Evolutionary conservation across 2,888 invertebrate genomes (phyloP), one percentile per base, ranked within the genome.

Genomic region (Mongoloraphidia duomilia): DNA sequence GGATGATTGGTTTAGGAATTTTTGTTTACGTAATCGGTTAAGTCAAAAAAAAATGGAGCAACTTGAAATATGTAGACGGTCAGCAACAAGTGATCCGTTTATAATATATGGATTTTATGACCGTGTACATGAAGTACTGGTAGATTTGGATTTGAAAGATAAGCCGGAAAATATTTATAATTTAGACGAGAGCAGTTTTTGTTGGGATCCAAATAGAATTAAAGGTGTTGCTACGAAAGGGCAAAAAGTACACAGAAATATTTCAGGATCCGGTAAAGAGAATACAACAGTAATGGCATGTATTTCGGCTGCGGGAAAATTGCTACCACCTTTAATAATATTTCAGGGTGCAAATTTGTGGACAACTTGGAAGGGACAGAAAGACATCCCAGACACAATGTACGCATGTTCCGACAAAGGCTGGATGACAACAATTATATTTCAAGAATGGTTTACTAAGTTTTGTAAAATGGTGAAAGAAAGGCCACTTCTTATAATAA

Each of bases 141-240:
- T 47, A n/a, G n/a, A n/a, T n/a, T n/a, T n/a, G n/a, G n/a, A n/a
- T n/a, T n/a, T n/a, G n/a, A n/a, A n/a, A n/a, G n/a, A n/a, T n/a
- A n/a, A n/a, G n/a, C n/a, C n/a, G n/a, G n/a, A n/a, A n/a, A n/a
- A n/a, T n/a, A n/a, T n/a, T 11, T 57, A 35, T 26, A 57, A 57
- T 39, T 50, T 54, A 33, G 58, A 58, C 40, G 54, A 58, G 49
- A 55, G 52, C 33, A 37, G 41, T 47, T 58, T 58, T 47, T 48
- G 38, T 34, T 45, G 37, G 14, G 54, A 57, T 41, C 57, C 57
- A 34, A 35, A 26, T 9, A 50, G 53, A 41, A 41, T 50, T 13
- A 54, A 56, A 50, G 50, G 49, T 8, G 46, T 58, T 33, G 51
- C 51, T 44, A 50, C 43, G 12, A 49, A 39, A 47, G 54, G 54